Conservation (phyloP, 1,140 invertebrate species). For the Drosophila orena region DNA sequence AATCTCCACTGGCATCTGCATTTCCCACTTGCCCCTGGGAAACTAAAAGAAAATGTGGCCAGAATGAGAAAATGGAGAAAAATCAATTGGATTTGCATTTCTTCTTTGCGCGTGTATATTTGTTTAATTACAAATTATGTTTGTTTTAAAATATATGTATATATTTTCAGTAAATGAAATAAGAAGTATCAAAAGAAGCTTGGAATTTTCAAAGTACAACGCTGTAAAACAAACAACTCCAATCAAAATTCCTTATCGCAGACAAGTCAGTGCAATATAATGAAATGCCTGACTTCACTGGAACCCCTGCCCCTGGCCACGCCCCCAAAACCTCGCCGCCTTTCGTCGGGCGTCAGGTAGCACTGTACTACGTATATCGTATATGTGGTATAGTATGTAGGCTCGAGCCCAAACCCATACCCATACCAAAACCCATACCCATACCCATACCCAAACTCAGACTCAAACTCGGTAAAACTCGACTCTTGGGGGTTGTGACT, state of each 20-base stretch:
- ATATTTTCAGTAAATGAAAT: background rate
- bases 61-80: slow-evolving; percentile 8
- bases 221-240: slow-evolving; percentile 9
- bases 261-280: background rate
- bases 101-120: background rate
- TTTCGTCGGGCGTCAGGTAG: slow-evolving; percentile 32
- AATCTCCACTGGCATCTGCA: slow-evolving; percentile 23
- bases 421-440: slow-evolving; percentile 1
- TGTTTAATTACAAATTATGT: background rate
- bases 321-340: background rate
- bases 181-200: background rate
- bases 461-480: slow-evolving; percentile 24
- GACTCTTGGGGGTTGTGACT: slow-evolving; percentile 35
- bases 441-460: background rate
- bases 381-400: slow-evolving; percentile 5
- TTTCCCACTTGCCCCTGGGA: slow-evolving; percentile 13
- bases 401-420: slow-evolving; percentile 11
- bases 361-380: slow-evolving; percentile 26
- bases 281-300: background rate
- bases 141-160: background rate
- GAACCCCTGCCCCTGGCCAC: background rate
- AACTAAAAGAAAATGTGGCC: slow-evolving; percentile 1
- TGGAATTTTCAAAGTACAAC: background rate
- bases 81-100: slow-evolving; percentile 62
- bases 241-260: slow-evolving; percentile 16